Percentiles rank a stretch among this genome's conserved stretches.
phyloP scores from a whole-genome alignment of 2,113 vertebrate genomes.

The Equus quagga region DNA sequence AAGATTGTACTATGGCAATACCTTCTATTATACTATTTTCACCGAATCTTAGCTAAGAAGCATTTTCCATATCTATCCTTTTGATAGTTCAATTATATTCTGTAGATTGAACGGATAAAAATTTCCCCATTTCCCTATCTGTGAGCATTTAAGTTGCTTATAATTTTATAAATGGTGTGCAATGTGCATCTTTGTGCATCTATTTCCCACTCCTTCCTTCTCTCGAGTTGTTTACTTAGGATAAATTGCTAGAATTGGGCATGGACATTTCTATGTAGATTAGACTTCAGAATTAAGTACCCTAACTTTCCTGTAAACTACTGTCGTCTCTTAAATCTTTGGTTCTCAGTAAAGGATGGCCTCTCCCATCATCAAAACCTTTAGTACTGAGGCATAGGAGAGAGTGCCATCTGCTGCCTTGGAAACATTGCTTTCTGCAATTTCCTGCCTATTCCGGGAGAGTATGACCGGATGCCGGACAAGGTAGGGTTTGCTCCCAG shows the following conservation, averaged over 20 bases:
- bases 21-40: background rate
- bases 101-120: background rate
- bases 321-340: background rate
- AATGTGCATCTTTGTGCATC: background rate
- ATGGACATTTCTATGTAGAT: background rate
- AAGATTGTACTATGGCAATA: background rate
- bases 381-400: background rate
- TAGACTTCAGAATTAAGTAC: background rate
- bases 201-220: background rate
- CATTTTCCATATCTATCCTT: background rate
- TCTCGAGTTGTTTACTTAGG: background rate
- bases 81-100: slow-evolving; percentile 16
- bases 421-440: background rate
- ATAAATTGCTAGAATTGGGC: background rate
- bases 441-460: background rate
- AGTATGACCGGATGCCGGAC: background rate
- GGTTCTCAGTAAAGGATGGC: background rate
- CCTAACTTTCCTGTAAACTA: background rate
- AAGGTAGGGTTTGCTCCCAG: background rate
- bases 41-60: background rate
- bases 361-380: background rate
- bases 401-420: slow-evolving; percentile 71
- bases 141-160: background rate
- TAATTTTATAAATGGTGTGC: background rate
- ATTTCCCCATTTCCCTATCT: background rate